Base-by-base conservation (phyloP, 2,113 vertebrate genomes). In the Antennarius striatus region DNA sequence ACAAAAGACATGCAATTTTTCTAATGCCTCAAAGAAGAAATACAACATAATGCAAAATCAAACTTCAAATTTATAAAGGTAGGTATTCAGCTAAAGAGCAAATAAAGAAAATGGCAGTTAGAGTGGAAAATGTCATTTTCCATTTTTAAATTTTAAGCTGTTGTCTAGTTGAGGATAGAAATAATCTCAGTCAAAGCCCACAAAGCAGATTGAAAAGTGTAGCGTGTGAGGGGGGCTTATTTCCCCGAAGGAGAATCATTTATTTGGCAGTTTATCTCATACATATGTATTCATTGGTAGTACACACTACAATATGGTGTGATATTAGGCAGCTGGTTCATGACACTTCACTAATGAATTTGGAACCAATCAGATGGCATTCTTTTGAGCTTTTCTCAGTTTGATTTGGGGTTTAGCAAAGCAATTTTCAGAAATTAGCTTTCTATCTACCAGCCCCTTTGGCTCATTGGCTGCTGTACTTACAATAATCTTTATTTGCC, bases 181-280 rank as follows among this genome's bases (percentile, higher is more conserved):
- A 43, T 43, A n/a, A 50, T 47, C 14, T 40, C 36, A 56, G 39
- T 42, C 36, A 46, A 40, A 46, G 47, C 57, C 28, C 49, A 57
- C 29, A 66, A 59, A 71, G 63, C 16, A 47, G 14, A 12, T 48
- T 46, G 9, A 9, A 61, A 42, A 52, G 32, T 40, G 15, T 10
- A 22, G 49, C 11, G 50, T 14, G 50, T 42, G 4, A 58, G 43
- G n/a, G 68, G 12, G 4, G 15, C 29, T 51, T 11, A 40, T 39
- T 75, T 51, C 64, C 40, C 56, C 36, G 48, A 52, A 28, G 17
- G 53, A 47, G 48, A 30, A 16, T 63, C 1, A 60, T 52, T 63
- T 56, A 22, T 49, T 40, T 78, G 15, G 71, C 58, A 65, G 71
- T 73, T 47, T 46, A 72, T 28, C 30, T 66, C 47, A 56, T 70